phyloP scores from a whole-genome alignment of 1,140 invertebrate species.

The Drosophila novamexicana region DNA sequence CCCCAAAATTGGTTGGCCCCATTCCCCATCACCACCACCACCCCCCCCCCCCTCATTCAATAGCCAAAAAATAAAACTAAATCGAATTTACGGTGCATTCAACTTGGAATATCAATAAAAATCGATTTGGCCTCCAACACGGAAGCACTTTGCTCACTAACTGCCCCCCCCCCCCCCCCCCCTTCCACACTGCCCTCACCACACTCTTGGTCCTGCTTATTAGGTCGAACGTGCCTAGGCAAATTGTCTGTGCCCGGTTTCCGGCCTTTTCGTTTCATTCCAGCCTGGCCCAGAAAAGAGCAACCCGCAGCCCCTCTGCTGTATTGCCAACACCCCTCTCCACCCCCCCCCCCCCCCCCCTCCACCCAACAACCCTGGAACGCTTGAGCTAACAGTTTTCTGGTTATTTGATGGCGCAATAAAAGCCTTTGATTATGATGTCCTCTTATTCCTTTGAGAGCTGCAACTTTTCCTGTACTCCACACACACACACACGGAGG shows the following conservation, averaged over 20 bases:
- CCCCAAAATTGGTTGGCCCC: conserved; percentile 23
- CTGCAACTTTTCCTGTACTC: conserved; percentile 16
- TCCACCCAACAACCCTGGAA: background rate
- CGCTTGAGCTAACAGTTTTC: conserved; percentile 66
- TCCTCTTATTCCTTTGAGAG: conserved; percentile 60
- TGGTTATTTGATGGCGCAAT: conserved; percentile 66
- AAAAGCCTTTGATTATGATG: conserved; percentile 75
- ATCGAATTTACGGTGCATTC: conserved; percentile 60
- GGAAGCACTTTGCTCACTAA: conserved; percentile 53
- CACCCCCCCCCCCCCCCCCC: too few relatives aligned
- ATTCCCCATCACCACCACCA: background rate
- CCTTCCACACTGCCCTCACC: background rate
- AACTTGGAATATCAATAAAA: conserved; percentile 74
- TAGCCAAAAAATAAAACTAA: conserved; percentile 15
- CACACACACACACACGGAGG: background rate
- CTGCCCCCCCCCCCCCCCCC: conserved; percentile 10
- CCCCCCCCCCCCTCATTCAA: background rate
- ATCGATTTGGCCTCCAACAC: conserved; percentile 66
- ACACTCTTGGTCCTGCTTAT: conserved; percentile 51
- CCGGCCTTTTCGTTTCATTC: conserved; percentile 39
- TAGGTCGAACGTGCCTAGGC: conserved; percentile 77
- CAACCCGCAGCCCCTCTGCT: conserved; percentile 3
- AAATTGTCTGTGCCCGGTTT: conserved; percentile 59
- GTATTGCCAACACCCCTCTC: background rate
- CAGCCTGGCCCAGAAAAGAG: conserved; percentile 34